phyloP scores from a whole-genome alignment of 2,888 invertebrate species.

The Sphaerophoria taeniata region DNA sequence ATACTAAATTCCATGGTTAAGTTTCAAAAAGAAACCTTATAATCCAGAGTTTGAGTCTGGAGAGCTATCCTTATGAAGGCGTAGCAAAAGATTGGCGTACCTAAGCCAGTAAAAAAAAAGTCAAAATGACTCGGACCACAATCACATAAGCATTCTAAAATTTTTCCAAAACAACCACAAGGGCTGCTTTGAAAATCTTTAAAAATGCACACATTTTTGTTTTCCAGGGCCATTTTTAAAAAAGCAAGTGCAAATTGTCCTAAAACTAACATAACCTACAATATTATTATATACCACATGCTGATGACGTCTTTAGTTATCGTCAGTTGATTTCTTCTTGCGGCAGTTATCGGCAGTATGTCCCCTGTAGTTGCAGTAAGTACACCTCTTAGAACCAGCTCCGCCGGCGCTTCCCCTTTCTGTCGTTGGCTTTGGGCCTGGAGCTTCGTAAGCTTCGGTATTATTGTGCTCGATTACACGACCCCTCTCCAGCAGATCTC shows the following conservation, averaged over 20 bases:
- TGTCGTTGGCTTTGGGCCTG: conserved; percentile 37
- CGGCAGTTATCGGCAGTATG: conserved; percentile 79
- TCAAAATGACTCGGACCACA: conserved; percentile 12
- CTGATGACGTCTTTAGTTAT: conserved; percentile 16
- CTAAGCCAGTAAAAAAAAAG: conserved; percentile 42
- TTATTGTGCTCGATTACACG: conserved; percentile 80
- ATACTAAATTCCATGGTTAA: conserved; percentile 15
- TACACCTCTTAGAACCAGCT: conserved; percentile 76
- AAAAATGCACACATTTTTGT: conserved; percentile 21
- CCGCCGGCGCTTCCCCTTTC: conserved; percentile 76
- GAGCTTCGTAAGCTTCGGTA: conserved; percentile 75
- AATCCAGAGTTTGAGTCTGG: neutral
- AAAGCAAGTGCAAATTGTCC: conserved; percentile 45
- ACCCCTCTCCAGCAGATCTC: conserved; percentile 80
- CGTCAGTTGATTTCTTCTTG: conserved; percentile 71
- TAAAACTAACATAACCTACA: conserved; percentile 15
- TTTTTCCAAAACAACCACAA: neutral
- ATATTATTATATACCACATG: neutral
- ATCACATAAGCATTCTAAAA: conserved; percentile 31
- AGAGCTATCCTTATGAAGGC: conserved; percentile 52
- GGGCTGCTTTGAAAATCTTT: neutral
- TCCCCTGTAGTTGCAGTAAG: conserved; percentile 80
- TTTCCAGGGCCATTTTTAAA: conserved; percentile 23
- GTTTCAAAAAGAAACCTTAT: neutral
- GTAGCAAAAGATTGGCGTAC: conserved; percentile 51